Conservation (phyloP, 2,888 invertebrate genomes). For the Eumacrocentrus americanus region DNA sequence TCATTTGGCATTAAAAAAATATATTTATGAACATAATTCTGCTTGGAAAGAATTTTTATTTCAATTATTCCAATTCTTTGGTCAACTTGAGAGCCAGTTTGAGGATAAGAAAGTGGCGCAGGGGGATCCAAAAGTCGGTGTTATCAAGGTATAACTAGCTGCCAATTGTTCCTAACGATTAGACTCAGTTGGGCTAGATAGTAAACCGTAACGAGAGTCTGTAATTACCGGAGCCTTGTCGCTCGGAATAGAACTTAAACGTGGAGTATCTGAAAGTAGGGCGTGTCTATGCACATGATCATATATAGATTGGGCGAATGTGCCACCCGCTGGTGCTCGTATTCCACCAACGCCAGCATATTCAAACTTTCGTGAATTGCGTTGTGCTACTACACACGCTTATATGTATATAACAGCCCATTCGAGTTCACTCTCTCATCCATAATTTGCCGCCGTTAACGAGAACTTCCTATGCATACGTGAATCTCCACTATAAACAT, state of each 20-base stretch:
- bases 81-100: no score
- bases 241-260: constrained; percentile 28
- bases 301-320: background rate
- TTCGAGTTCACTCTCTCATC: constrained; percentile 1
- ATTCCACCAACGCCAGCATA: background rate
- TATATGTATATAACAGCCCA: background rate
- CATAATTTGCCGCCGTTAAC: constrained; percentile 1
- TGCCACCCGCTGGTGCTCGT: background rate
- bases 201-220: constrained; percentile 23
- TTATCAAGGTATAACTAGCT: constrained; percentile 8
- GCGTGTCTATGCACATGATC: constrained; percentile 25
- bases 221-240: constrained; percentile 33
- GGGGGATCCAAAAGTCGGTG: constrained; percentile 4
- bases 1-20: no score
- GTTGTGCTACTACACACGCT: no score
- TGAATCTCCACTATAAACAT: background rate
- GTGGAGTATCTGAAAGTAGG: constrained; percentile 33
- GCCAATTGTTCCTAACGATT: constrained; percentile 26
- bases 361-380: constrained; percentile 8
- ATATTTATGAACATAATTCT: no score
- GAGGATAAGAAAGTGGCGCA: background rate
- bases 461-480: no score
- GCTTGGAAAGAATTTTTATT: no score
- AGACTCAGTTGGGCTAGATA: constrained; percentile 14
- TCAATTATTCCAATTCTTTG: no score